phyloP scores from a whole-genome alignment of 2,888 invertebrate genomes.

The Chorisops tibialis region DNA sequence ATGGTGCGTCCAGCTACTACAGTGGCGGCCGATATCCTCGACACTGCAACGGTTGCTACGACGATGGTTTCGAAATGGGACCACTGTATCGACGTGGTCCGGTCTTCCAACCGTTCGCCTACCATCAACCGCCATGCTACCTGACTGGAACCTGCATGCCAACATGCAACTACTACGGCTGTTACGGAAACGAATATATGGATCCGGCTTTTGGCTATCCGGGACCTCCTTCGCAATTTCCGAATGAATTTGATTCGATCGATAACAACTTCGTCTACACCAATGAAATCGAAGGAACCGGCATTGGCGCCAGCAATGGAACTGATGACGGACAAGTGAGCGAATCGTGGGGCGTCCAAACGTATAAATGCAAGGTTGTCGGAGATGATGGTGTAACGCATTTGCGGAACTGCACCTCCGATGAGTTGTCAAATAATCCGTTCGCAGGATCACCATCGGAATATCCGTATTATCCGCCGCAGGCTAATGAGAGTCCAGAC shows the following conservation, averaged over 20 bases:
- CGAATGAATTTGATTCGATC: background rate
- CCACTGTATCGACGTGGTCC: slow-evolving; percentile 33
- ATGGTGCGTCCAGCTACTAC: slow-evolving; percentile 27
- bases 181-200: slow-evolving; percentile 23
- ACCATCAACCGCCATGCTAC: slow-evolving; percentile 33
- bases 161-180: slow-evolving; percentile 24
- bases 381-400: slow-evolving; percentile 27
- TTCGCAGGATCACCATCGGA: slow-evolving; percentile 27
- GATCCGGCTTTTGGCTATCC: slow-evolving; percentile 25
- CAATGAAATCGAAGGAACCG: slow-evolving; percentile 17
- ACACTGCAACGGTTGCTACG: slow-evolving; percentile 31
- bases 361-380: slow-evolving; percentile 31
- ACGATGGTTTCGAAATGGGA: slow-evolving; percentile 32
- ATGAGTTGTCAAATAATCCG: slow-evolving; percentile 29
- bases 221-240: background rate
- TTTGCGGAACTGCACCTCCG: slow-evolving; percentile 31
- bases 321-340: slow-evolving; percentile 1
- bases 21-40: slow-evolving; percentile 11
- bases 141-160: slow-evolving; percentile 28
- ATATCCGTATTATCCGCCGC: slow-evolving; percentile 14
- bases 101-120: slow-evolving; percentile 29
- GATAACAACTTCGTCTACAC: background rate
- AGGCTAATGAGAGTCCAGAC: slow-evolving; percentile 7
- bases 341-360: slow-evolving; percentile 25
- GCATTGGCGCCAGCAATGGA: background rate